Percentiles rank a stretch among this genome's conserved stretches.
These are phyloP conservation scores for Cottus gobio DNA, from an alignment of 2,113 vertebrate genomes.

Conservation along the genomic window DNA sequence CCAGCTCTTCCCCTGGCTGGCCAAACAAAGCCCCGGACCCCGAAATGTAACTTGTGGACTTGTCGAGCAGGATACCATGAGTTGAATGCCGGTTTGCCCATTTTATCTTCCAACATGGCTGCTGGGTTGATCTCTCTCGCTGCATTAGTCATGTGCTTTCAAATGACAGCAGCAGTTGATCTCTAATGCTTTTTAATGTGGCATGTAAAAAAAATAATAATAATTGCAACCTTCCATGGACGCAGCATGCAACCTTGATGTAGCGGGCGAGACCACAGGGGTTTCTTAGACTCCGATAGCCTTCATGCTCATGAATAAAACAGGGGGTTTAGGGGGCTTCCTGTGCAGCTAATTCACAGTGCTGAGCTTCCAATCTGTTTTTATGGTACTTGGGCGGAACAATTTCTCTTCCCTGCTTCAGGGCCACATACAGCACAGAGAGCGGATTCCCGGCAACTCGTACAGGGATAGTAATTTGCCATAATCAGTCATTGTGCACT, in stretches of 20 bases:
- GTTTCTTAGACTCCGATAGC: constrained; percentile 83
- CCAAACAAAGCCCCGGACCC: constrained; percentile 51
- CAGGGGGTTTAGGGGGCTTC: constrained; percentile 85
- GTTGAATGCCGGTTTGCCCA: constrained; percentile 64
- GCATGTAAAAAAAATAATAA: constrained; percentile 53
- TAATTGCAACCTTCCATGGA: constrained; percentile 72
- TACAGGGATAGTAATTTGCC: constrained; percentile 78
- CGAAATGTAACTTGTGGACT: constrained; percentile 60
- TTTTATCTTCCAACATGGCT: constrained; percentile 57
- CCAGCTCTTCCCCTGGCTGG: constrained; percentile 30
- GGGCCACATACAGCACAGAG: constrained; percentile 74
- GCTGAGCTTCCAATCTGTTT: constrained; percentile 83
- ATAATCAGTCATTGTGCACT: constrained; percentile 79
- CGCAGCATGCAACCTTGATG: constrained; percentile 82
- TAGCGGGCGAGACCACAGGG: constrained; percentile 82
- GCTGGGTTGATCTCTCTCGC: constrained; percentile 20
- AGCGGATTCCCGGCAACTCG: constrained; percentile 75
- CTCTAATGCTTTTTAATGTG: constrained; percentile 73
- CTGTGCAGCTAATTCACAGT: constrained; percentile 84
- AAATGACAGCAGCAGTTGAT: constrained; percentile 75
- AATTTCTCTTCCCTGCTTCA: constrained; percentile 79
- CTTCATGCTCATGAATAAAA: constrained; percentile 88
- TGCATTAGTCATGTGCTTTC: constrained; percentile 27
- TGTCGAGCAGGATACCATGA: constrained; percentile 68
- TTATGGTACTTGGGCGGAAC: constrained; percentile 83